Evolutionary conservation across 1,140 invertebrate genomes (phyloP).

Genomic region (Meteorus sp.): DNA sequence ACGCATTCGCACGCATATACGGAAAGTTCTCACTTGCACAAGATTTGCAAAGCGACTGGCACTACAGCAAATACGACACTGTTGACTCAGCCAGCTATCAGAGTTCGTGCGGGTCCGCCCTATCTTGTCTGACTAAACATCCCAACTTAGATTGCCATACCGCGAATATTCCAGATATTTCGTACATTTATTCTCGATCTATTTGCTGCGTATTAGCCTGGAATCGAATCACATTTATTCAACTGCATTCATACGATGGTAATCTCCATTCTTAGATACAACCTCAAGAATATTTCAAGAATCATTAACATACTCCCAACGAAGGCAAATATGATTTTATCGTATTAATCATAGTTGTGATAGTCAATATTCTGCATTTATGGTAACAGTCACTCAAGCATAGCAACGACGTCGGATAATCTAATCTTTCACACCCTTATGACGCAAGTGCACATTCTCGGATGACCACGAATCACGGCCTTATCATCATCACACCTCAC

Average conservation of each 20-base stretch:
- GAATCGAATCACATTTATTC: not conserved
- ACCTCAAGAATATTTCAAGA: no score
- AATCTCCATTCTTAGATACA: no score
- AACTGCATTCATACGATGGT: no score
- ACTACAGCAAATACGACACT: constrained; percentile 45
- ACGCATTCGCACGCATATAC: constrained; percentile 23
- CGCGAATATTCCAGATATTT: constrained; percentile 19
- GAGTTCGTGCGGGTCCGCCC: constrained; percentile 33
- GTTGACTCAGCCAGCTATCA: constrained; percentile 50
- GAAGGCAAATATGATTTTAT: no score
- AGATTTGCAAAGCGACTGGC: constrained; percentile 31
- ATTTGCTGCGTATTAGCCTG: no score
- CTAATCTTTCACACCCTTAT: no score
- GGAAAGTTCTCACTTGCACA: constrained; percentile 31
- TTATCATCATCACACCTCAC: constrained; percentile 23
- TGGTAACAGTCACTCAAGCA: no score
- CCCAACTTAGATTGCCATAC: constrained; percentile 49
- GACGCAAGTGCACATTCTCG: no score
- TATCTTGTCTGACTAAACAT: constrained; percentile 50
- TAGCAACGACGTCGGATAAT: no score
- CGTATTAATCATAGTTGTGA: no score
- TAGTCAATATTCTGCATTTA: no score
- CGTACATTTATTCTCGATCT: not conserved
- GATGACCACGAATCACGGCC: constrained; percentile 7
- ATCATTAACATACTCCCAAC: no score